Evolutionary conservation across 2,888 invertebrate genomes (phyloP).

Genomic region (Nomada hirtipes): DNA sequence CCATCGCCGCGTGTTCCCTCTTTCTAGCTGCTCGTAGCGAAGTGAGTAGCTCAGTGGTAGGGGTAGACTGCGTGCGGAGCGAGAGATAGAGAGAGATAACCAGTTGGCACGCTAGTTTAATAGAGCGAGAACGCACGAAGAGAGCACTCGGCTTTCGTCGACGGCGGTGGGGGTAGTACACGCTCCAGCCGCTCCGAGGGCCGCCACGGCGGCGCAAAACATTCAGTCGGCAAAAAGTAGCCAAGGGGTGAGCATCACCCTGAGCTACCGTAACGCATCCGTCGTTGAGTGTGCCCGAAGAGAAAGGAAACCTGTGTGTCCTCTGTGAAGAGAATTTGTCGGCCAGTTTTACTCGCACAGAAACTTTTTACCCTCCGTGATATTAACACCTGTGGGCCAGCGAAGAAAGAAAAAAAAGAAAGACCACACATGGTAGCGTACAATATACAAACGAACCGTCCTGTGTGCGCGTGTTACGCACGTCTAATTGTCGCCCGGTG

Average conservation of each 20-base stretch:
- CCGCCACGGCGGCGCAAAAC: conserved; percentile 82
- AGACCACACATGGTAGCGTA: background rate
- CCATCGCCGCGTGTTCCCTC: conserved; percentile 21
- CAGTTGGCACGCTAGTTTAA: conserved; percentile 30
- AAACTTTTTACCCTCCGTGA: background rate
- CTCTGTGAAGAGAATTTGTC: background rate
- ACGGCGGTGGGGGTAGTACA: conserved; percentile 64
- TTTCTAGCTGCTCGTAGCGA: conserved; percentile 31
- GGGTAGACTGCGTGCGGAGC: conserved; percentile 48
- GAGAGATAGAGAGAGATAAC: conserved; percentile 30
- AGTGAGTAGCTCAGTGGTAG: conserved; percentile 56
- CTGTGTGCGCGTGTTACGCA: no score
- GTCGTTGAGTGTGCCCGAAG: conserved; percentile 43
- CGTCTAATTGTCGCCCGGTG: no score
- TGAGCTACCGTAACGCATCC: conserved; percentile 65
- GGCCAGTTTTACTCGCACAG: conserved; percentile 1
- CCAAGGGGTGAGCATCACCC: conserved; percentile 83
- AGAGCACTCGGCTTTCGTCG: conserved; percentile 61
- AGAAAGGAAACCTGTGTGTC: conserved; percentile 7
- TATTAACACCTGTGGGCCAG: background rate
- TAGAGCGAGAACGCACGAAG: conserved; percentile 32
- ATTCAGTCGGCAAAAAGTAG: conserved; percentile 85
- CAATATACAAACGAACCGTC: background rate
- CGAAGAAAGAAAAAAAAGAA: background rate
- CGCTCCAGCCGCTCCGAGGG: conserved; percentile 73